A percentile compares a stretch with the other conserved stretches of the same genome.
Evolutionary conservation across 2,888 invertebrate species (phyloP).

Genomic region (Lepidochitona cinerea): DNA sequence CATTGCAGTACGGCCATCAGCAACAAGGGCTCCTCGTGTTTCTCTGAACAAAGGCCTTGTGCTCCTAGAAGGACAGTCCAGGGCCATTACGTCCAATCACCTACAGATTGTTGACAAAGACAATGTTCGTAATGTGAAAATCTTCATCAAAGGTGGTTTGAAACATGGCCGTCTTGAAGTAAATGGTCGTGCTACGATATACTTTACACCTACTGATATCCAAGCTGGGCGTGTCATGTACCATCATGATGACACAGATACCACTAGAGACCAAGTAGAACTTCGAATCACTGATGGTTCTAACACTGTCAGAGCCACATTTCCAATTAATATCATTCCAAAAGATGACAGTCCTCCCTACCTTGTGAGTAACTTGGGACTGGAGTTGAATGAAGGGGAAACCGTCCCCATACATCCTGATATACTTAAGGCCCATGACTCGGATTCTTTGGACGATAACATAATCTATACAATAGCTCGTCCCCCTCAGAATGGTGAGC

Average conservation of each 20-base stretch:
- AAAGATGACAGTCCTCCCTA: conserved; percentile 68
- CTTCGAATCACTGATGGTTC: conserved; percentile 65
- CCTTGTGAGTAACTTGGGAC: conserved; percentile 62
- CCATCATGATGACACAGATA: conserved; percentile 64
- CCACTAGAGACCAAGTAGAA: conserved; percentile 61
- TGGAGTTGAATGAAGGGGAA: conserved; percentile 65
- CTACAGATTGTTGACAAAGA: conserved; percentile 66
- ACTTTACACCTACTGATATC: conserved; percentile 63
- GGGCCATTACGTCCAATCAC: conserved; percentile 54
- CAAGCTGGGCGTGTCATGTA: conserved; percentile 58
- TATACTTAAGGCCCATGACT: conserved; percentile 63
- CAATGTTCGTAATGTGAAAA: conserved; percentile 59
- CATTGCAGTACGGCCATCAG: conserved; percentile 64
- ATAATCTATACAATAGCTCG: conserved; percentile 61
- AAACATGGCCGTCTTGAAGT: conserved; percentile 62
- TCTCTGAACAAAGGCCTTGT: conserved; percentile 62
- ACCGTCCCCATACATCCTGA: conserved; percentile 55
- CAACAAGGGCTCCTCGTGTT: conserved; percentile 62
- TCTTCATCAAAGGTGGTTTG: conserved; percentile 65
- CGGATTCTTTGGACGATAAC: conserved; percentile 62
- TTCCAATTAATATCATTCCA: conserved; percentile 67
- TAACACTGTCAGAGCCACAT: conserved; percentile 59
- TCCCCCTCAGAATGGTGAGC: conserved; percentile 61
- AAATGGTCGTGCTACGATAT: conserved; percentile 50
- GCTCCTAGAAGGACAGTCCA: conserved; percentile 66